Conservation (phyloP, 2,888 invertebrate genomes). For the Orchestes rusci region DNA sequence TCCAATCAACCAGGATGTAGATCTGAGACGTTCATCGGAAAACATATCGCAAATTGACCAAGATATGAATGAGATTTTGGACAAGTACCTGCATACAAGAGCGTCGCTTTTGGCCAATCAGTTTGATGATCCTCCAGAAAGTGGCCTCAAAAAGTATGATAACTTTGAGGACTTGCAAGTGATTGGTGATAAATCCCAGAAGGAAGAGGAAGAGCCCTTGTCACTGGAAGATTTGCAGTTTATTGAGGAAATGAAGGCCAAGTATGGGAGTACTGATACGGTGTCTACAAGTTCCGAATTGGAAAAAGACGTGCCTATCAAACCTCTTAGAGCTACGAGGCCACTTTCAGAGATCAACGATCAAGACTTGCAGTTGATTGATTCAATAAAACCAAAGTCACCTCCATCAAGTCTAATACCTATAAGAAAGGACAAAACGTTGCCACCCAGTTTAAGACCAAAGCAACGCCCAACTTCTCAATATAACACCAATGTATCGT, state of each 20-base stretch:
- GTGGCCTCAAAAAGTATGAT: conserved; percentile 18
- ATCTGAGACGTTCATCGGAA: neutral
- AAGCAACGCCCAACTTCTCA: conserved; percentile 5
- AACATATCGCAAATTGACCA: conserved; percentile 23
- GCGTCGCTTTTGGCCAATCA: conserved; percentile 26
- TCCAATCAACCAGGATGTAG: neutral
- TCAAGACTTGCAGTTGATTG: conserved; percentile 32
- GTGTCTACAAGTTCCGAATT: conserved; percentile 7
- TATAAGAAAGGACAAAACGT: neutral
- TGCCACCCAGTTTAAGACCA: conserved; percentile 14
- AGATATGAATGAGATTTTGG: conserved; percentile 30
- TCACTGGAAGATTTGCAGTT: conserved; percentile 20
- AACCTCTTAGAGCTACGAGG: conserved; percentile 12
- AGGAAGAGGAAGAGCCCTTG: conserved; percentile 8
- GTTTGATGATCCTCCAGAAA: conserved; percentile 4
- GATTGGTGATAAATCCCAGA: neutral
- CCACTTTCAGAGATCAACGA: conserved; percentile 35
- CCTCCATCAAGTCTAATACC: neutral
- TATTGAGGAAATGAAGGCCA: conserved; percentile 20
- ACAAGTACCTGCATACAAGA: conserved; percentile 28
- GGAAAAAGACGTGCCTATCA: conserved; percentile 6
- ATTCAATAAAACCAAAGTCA: conserved; percentile 10
- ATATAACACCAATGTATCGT: no score
- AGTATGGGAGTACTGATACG: conserved; percentile 13
- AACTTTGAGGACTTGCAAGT: conserved; percentile 13